These are phyloP conservation scores for Sipha flava DNA, from an alignment of 1,140 invertebrate species.

Conservation along the genomic window DNA sequence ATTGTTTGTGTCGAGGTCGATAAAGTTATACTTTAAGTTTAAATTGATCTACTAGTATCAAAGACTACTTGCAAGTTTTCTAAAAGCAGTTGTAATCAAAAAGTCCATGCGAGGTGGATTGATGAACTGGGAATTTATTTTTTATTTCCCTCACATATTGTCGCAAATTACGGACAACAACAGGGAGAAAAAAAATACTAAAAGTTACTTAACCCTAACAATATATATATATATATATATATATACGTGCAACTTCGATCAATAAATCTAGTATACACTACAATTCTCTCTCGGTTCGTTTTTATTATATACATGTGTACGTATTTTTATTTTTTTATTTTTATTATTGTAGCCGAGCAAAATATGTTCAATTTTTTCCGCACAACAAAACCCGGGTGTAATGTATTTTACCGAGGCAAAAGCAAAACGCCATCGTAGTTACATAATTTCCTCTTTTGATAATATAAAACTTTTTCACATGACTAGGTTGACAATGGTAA, in stretches of 20 bases:
- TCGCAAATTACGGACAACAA: not conserved
- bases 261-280: constrained; percentile 1
- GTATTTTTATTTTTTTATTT: constrained; percentile 12
- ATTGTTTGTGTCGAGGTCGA: too few relatives aligned
- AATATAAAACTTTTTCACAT: constrained; percentile 11
- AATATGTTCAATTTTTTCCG: constrained; percentile 14
- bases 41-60: too few relatives aligned
- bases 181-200: not conserved
- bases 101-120: too few relatives aligned
- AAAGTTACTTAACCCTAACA: constrained; percentile 4
- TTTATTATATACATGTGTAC: constrained; percentile 29
- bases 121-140: not conserved
- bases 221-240: not conserved
- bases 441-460: constrained; percentile 9
- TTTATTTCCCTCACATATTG: constrained; percentile 16
- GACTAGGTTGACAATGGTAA: constrained; percentile 10
- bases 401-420: not conserved
- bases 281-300: not conserved
- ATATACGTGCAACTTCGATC: not conserved
- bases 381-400: not conserved
- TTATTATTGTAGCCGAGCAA: constrained; percentile 11
- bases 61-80: too few relatives aligned
- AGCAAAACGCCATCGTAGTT: not conserved
- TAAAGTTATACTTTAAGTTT: too few relatives aligned
- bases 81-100: too few relatives aligned